Conservation (phyloP, 2,888 invertebrate genomes). For the Chaetoderma sp. region DNA sequence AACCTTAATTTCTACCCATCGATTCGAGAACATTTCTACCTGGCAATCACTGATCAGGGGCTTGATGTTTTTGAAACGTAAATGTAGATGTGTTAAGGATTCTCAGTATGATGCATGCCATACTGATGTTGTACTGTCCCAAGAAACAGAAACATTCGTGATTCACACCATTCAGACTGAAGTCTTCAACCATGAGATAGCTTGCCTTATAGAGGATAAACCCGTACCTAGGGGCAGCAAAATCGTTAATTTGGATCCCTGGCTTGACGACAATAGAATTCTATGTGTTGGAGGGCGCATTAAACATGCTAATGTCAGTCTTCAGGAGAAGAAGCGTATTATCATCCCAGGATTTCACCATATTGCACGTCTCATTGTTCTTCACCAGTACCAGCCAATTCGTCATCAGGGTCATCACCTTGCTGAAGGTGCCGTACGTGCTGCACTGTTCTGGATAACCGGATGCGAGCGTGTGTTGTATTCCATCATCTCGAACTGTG, state of each 20-base stretch:
- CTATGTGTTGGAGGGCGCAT: conserved; percentile 9
- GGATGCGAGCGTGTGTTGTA: conserved; percentile 16
- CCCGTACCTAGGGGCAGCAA: neutral
- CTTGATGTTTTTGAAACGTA: neutral
- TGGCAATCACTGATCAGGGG: neutral
- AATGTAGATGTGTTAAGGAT: too few relatives aligned
- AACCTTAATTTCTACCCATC: too few relatives aligned
- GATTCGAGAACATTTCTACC: neutral
- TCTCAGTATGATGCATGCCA: too few relatives aligned
- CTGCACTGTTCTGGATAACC: conserved; percentile 24
- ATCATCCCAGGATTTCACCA: conserved; percentile 27
- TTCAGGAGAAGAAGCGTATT: conserved; percentile 16
- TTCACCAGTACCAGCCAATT: conserved; percentile 11
- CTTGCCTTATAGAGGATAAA: neutral
- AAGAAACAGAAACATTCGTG: neutral
- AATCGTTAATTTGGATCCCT: neutral
- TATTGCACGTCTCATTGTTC: conserved; percentile 20
- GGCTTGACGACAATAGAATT: neutral
- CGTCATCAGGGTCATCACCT: conserved; percentile 28
- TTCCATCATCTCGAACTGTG: conserved; percentile 25
- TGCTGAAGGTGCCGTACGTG: conserved; percentile 29
- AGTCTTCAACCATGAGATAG: neutral
- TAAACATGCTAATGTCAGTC: neutral
- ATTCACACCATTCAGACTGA: neutral
- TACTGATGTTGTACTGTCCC: too few relatives aligned